A percentile compares a stretch with the other conserved stretches of the same genome.
Evolutionary conservation across 1,140 invertebrate species (phyloP).

Genomic region (Trinorchestia longiramus): DNA sequence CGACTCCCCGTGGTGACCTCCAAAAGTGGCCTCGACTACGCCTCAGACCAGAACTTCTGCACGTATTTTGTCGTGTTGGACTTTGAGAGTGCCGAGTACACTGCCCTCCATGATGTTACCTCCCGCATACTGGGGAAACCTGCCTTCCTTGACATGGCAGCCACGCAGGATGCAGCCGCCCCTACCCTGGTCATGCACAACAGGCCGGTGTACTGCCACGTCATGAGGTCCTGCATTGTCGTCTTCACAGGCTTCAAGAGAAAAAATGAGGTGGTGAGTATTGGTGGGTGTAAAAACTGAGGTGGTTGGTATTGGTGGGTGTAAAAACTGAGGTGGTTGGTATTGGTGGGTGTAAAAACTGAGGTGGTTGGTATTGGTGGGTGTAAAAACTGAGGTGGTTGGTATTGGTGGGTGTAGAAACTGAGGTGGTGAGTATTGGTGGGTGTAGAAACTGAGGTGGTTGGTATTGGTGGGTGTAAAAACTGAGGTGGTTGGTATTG

Average conservation of each 20-base stretch:
- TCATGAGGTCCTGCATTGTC: constrained; percentile 86
- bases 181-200: constrained; percentile 73
- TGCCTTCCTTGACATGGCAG: constrained; percentile 81
- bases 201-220: constrained; percentile 86
- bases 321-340: background rate
- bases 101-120: constrained; percentile 75
- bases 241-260: constrained; percentile 91
- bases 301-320: background rate
- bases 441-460: background rate
- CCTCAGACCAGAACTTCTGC: constrained; percentile 69
- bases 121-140: constrained; percentile 81
- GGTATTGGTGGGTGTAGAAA: background rate
- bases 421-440: background rate
- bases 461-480: background rate
- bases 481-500: background rate
- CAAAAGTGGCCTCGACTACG: constrained; percentile 75
- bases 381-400: background rate
- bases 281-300: background rate
- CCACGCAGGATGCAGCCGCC: constrained; percentile 74
- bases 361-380: background rate
- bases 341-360: background rate
- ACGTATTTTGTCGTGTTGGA: constrained; percentile 80
- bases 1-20: constrained; percentile 77
- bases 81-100: constrained; percentile 79
- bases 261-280: constrained; percentile 84